Evolutionary conservation across 2,888 invertebrate species (phyloP).

Genomic region (Heliconius ismenius): DNA sequence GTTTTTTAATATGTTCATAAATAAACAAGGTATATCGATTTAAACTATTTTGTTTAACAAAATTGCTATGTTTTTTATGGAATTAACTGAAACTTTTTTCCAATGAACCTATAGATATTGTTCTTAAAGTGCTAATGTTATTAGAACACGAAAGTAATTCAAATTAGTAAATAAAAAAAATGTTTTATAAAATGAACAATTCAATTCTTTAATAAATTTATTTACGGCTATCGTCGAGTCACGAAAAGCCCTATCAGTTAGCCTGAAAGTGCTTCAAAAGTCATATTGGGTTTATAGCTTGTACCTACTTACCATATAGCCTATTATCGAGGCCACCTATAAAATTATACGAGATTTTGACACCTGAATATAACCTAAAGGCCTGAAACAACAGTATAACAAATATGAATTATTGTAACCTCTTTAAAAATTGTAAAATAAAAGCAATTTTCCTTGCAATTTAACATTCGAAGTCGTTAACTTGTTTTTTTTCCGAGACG

Average conservation of each 20-base stretch:
- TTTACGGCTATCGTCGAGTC: conserved; percentile 20
- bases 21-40: too few species aligned
- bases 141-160: too few species aligned
- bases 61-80: too few species aligned
- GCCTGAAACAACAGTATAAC: not conserved
- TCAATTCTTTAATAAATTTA: conserved; percentile 31
- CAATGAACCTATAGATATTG: too few species aligned
- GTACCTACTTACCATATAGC: conserved; percentile 34
- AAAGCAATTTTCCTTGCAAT: not conserved
- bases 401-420: not conserved
- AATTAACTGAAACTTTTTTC: too few species aligned
- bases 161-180: not conserved
- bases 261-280: conserved; percentile 47
- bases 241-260: conserved; percentile 44
- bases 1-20: too few species aligned
- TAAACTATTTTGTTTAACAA: too few species aligned
- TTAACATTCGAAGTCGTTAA: not conserved
- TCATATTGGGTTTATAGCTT: conserved; percentile 51
- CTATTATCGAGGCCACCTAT: conserved; percentile 43
- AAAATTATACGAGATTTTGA: conserved; percentile 33
- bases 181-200: not conserved
- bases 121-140: too few species aligned
- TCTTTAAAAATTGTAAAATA: not conserved
- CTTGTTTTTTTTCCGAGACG: not conserved
- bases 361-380: conserved; percentile 8